Evolutionary conservation across 1,140 invertebrate species (phyloP), one percentile per base, ranked within the genome.

Genomic region (Plutomurus gul): DNA sequence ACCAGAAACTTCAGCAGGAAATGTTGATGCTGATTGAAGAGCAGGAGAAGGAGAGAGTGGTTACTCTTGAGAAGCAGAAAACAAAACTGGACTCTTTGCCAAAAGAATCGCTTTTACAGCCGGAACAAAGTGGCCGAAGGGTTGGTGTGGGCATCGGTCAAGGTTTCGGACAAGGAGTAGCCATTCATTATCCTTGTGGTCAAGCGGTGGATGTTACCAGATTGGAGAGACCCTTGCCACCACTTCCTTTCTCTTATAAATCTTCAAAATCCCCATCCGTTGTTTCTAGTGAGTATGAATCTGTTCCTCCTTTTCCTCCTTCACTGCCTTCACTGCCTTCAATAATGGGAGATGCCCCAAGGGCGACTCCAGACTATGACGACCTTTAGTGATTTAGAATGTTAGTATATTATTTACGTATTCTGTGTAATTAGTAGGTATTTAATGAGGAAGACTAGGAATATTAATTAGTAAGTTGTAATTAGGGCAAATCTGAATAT

Each of bases 111-210:
- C 30, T n/a, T n/a, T 30, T 65, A n/a, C 56, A 72, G 16, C 22
- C n/a, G 6, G 16, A 36, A 70, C 13, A 20, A 0, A 11, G 33
- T 20, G 11, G 5, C 13, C 18, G 39, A 5, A 20, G 18, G 1
- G 39, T 40, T 6, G 70, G 36, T 18, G 39, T 72, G 6, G 70
- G 70, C 0, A 72, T 72, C 18, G 70, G 70, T 3, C 70, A 72
- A 40, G 70, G 70, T 25, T 39, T 72, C 13, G 70, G 70, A n/a
- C n/a, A 72, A 5, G 70, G 70, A 36, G 39, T 72, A 37, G 36
- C 36, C 11, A 43, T 72, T 20, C 70, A 72, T 18, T 72, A 72
- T 13, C 70, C 70, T 5, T 16, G 16, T 16, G 40, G 20, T 43
- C 39, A 18, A 20, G 18, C 18, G 3, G 16, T 27, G 18, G 70